Percentiles rank a stretch among this genome's conserved stretches.
Conservation (phyloP, 1,140 invertebrate species). For the Drosophila virilis region DNA sequence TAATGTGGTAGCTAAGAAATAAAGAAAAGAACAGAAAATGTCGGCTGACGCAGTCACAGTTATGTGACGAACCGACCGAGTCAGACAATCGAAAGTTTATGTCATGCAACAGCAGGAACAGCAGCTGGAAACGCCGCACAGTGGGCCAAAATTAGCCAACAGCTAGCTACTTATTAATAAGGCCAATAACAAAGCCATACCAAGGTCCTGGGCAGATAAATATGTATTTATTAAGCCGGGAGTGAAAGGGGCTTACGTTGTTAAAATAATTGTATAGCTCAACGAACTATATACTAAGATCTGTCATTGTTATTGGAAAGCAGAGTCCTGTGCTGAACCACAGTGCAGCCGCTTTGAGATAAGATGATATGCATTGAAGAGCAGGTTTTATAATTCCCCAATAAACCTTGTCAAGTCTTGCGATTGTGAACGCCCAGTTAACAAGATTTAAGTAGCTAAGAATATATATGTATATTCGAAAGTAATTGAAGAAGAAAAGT, state of each 20-base stretch:
- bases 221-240: too few species aligned
- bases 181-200: background rate
- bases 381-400: slow-evolving; percentile 13
- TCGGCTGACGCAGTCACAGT: slow-evolving; percentile 56
- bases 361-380: slow-evolving; percentile 24
- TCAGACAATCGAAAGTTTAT: slow-evolving; percentile 83
- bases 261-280: too few species aligned
- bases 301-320: too few species aligned
- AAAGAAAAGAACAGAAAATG: slow-evolving; percentile 51
- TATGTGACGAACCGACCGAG: slow-evolving; percentile 67
- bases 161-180: too few species aligned
- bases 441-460: background rate
- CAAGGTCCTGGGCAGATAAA: too few species aligned
- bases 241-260: too few species aligned
- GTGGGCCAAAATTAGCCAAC: slow-evolving; percentile 14
- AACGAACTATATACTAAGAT: too few species aligned
- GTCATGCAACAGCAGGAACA: slow-evolving; percentile 68
- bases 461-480: slow-evolving; percentile 19
- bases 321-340: background rate
- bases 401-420: slow-evolving; percentile 22
- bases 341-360: slow-evolving; percentile 21
- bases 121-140: slow-evolving; percentile 28
- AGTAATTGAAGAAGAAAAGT: slow-evolving; percentile 19
- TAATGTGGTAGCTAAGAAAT: slow-evolving; percentile 42
- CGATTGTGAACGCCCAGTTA: slow-evolving; percentile 21